Base-by-base conservation (phyloP, 2,113 vertebrate genomes). In the Phalacrocorax brasilianus region DNA sequence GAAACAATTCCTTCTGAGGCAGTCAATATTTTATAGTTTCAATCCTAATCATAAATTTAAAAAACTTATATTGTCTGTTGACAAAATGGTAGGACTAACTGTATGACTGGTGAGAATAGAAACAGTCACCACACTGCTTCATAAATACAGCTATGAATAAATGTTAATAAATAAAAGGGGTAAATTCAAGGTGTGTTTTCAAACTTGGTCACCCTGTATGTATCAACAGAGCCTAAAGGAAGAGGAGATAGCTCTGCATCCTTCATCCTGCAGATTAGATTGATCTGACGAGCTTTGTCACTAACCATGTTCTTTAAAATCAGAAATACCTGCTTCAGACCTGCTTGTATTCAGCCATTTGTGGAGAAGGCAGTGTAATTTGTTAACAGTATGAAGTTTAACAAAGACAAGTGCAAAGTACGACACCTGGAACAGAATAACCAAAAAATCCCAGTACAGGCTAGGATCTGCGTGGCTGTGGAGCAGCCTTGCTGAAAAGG, bases 1-100 rank as follows among this genome's bases (percentile, higher is more conserved):
- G 26, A 67, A 85, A 72, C 68, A 78, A 67, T 62, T 91, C 17
- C 78, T 96, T 77, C 82, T 66, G n/a, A 87, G 23, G 47, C 23
- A 88, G 32, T 65, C 45, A 62, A 11, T 63, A 71, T 88, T 85
- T 90, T 80, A 87, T 65, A 91, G 53, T 71, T 86, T 53, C 45
- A 86, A 35, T 44, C 32, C 61, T 55, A 84, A 63, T 12, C 5
- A 44, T n/a, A 75, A 91, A 82, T 52, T 40, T 18, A 61, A 83
- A 63, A 83, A 30, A 0, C 6, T 33, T 22, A 45, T 58, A 72
- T 6, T 73, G 26, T 26, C 47, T 50, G 14, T 27, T 74, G 79
- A 47, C 44, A 70, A 22, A 91, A 68, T 32, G 9, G 16, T 14
- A 70, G 27, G 11, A 42, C 68, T 80, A 59, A 55, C 50, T 72